phyloP scores from a whole-genome alignment of 2,113 vertebrate species.

The Oryzias woworae region DNA sequence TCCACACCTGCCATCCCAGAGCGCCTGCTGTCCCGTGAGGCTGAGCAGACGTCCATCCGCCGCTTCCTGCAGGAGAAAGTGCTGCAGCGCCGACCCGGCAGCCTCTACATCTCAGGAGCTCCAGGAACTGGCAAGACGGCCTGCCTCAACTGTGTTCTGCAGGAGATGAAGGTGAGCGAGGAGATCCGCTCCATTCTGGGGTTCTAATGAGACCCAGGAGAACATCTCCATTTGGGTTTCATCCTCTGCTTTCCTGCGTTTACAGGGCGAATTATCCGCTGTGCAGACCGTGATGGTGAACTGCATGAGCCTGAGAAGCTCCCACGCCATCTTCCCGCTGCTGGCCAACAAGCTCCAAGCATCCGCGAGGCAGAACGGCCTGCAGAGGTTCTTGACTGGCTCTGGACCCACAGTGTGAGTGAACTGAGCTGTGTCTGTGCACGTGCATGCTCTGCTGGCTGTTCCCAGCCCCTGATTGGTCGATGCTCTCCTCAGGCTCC shows the following conservation, averaged over 20 bases:
- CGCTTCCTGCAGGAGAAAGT: conserved; percentile 82
- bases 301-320: conserved; percentile 89
- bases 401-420: conserved; percentile 88
- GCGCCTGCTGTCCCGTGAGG: conserved; percentile 83
- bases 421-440: no score
- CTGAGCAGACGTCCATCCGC: conserved; percentile 75
- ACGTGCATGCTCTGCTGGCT: no score
- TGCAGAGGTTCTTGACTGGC: conserved; percentile 82
- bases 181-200: background rate
- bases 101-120: conserved; percentile 92
- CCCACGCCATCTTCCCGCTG: conserved; percentile 85
- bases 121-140: conserved; percentile 95
- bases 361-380: conserved; percentile 45
- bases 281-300: conserved; percentile 84
- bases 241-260: background rate
- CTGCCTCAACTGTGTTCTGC: conserved; percentile 85
- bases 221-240: background rate
- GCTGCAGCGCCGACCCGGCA: conserved; percentile 75
- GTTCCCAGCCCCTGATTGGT: no score
- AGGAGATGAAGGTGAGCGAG: conserved; percentile 81
- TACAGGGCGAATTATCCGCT: conserved; percentile 74
- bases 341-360: conserved; percentile 80
- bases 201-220: background rate
- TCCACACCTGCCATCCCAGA: conserved; percentile 87
- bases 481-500: conserved; percentile 71